These are phyloP conservation scores for Eupeodes luniger DNA, from an alignment of 2,888 invertebrate genomes.

Conservation along the genomic window DNA sequence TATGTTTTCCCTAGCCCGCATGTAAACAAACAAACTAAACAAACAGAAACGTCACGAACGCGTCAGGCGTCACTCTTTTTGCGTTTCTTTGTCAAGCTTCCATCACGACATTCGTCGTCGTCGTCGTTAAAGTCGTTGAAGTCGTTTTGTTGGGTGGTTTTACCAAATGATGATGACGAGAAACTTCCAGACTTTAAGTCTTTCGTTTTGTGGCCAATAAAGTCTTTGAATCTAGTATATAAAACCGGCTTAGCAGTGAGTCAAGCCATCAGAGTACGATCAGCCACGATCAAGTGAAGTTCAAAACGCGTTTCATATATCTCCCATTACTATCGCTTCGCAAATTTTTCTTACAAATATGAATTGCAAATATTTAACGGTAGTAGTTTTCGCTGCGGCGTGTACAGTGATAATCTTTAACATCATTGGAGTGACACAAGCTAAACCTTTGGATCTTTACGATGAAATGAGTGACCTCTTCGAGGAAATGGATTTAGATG, in stretches of 20 bases:
- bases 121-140: background rate
- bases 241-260: slow-evolving; percentile 54
- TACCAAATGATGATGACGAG: slow-evolving; percentile 52
- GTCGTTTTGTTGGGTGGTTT: slow-evolving; percentile 46
- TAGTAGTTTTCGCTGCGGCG: slow-evolving; percentile 49
- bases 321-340: background rate
- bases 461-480: slow-evolving; percentile 83
- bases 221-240: slow-evolving; percentile 43
- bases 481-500: slow-evolving; percentile 82
- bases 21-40: slow-evolving; percentile 39
- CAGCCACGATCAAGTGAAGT: slow-evolving; percentile 75
- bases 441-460: slow-evolving; percentile 81
- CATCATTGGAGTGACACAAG: slow-evolving; percentile 33
- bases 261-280: slow-evolving; percentile 69
- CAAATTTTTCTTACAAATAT: slow-evolving; percentile 41
- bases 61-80: slow-evolving; percentile 51
- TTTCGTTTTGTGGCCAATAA: background rate
- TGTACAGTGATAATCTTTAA: slow-evolving; percentile 31
- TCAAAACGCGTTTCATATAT: slow-evolving; percentile 25
- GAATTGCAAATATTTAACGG: slow-evolving; percentile 55
- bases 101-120: background rate
- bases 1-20: slow-evolving; percentile 64
- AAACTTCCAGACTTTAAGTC: slow-evolving; percentile 61
- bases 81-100: background rate
- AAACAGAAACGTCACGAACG: slow-evolving; percentile 26